Percentiles rank a stretch among this genome's conserved stretches.
phyloP scores from a whole-genome alignment of 2,797 vertebrate species.

The Pteronotus mesoamericanus region DNA sequence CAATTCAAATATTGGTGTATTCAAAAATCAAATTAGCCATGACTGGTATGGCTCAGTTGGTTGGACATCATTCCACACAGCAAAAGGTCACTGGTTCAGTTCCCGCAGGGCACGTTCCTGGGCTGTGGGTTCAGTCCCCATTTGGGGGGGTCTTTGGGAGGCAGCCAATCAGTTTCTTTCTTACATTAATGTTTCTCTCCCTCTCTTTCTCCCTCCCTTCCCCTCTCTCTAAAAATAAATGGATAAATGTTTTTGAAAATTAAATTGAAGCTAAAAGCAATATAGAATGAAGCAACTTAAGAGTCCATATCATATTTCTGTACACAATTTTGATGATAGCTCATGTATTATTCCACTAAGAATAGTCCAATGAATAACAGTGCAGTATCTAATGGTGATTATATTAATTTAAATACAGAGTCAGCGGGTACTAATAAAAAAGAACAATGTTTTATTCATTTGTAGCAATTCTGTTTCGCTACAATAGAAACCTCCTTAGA shows the following conservation, averaged over 20 bases:
- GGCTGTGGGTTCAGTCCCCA: neutral
- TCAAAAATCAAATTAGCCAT: neutral
- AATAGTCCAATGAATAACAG: neutral
- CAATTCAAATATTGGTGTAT: neutral
- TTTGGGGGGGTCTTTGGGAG: too few species aligned
- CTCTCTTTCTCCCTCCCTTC: neutral
- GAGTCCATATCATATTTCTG: neutral
- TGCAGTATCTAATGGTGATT: neutral
- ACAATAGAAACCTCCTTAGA: neutral
- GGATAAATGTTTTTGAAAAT: neutral
- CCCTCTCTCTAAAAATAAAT: neutral
- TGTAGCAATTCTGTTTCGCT: neutral
- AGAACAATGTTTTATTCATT: neutral
- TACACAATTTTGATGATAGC: neutral
- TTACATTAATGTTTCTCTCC: neutral
- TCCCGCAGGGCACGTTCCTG: neutral
- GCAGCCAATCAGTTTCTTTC: neutral
- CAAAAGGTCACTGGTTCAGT: neutral
- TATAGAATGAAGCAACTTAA: neutral
- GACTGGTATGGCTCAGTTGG: neutral
- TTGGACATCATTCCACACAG: neutral
- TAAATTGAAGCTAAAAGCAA: neutral
- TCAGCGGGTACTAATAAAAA: constrained; percentile 18
- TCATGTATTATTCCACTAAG: neutral
- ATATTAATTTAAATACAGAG: neutral